Percentiles rank a stretch among this genome's conserved stretches.
Evolutionary conservation across 2,113 vertebrate genomes (phyloP).

Genomic region (Arvicanthis niloticus): DNA sequence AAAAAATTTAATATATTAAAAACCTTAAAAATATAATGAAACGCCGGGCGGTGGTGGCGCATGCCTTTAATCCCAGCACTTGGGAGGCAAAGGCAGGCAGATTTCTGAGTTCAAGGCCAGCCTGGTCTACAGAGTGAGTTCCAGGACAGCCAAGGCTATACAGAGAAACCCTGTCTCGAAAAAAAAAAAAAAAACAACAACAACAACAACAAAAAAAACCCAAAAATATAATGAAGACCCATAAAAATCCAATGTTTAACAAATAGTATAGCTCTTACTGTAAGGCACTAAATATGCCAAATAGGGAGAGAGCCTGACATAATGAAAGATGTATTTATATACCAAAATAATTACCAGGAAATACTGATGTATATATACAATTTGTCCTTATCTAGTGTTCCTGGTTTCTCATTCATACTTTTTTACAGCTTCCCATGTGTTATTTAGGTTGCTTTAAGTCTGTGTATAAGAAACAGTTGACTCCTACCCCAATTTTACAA

Average conservation of each 20-base stretch:
- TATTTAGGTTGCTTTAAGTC: conserved; percentile 14
- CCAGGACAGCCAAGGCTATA: too few relatives aligned
- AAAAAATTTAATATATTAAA: conserved; percentile 47
- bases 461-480: not conserved
- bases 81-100: too few relatives aligned
- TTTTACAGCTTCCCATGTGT: not conserved
- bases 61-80: too few relatives aligned
- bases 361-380: not conserved
- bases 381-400: not conserved
- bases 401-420: conserved; percentile 20
- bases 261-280: conserved; percentile 9
- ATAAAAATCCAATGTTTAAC: conserved; percentile 42
- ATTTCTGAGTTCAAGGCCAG: too few relatives aligned
- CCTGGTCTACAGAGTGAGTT: too few relatives aligned
- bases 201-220: not conserved
- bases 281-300: not conserved
- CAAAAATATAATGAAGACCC: not conserved
- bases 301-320: not conserved
- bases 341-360: conserved; percentile 24
- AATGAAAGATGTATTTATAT: not conserved
- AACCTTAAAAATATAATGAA: conserved; percentile 21
- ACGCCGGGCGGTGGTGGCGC: too few relatives aligned
- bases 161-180: too few relatives aligned
- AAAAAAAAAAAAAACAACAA: too few relatives aligned
- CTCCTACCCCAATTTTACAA: conserved; percentile 33